Conservation (phyloP, 2,888 invertebrate species). For the Drosophila cognata region DNA sequence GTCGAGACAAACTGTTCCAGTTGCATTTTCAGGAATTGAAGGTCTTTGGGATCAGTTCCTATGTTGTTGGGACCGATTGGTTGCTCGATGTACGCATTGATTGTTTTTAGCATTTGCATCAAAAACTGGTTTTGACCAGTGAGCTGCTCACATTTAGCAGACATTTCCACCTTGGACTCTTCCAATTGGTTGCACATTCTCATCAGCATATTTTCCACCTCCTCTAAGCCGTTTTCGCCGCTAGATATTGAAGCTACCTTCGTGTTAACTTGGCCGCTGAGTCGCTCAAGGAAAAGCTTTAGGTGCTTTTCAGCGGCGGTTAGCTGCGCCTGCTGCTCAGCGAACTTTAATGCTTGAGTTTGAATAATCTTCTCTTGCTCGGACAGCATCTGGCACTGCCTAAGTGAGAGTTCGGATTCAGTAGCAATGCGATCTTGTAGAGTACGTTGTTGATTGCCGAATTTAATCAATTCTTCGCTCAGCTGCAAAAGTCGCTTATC, state of each 20-base stretch:
- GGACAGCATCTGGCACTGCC: neutral
- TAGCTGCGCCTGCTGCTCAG: neutral
- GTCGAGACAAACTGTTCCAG: neutral
- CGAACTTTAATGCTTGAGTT: conserved; percentile 10
- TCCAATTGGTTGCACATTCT: conserved; percentile 26
- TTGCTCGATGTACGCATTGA: neutral
- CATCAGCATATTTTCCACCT: conserved; percentile 52
- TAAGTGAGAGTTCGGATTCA: neutral
- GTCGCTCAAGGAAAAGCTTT: neutral
- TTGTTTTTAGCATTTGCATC: neutral
- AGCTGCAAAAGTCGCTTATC: conserved; percentile 50
- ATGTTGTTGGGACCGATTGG: neutral
- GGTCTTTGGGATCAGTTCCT: neutral
- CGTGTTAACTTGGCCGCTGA: neutral
- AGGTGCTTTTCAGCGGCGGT: neutral
- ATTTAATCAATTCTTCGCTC: conserved; percentile 37
- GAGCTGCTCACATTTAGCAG: neutral
- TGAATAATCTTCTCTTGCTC: neutral
- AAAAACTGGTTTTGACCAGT: neutral
- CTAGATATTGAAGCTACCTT: neutral
- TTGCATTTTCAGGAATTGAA: conserved; percentile 1
- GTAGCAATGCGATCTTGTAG: conserved; percentile 37
- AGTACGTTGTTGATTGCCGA: conserved; percentile 34
- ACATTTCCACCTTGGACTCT: neutral
- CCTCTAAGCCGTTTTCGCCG: conserved; percentile 28